Base-by-base conservation (phyloP, 2,797 vertebrate genomes). In the Molossus alvarezi region DNA sequence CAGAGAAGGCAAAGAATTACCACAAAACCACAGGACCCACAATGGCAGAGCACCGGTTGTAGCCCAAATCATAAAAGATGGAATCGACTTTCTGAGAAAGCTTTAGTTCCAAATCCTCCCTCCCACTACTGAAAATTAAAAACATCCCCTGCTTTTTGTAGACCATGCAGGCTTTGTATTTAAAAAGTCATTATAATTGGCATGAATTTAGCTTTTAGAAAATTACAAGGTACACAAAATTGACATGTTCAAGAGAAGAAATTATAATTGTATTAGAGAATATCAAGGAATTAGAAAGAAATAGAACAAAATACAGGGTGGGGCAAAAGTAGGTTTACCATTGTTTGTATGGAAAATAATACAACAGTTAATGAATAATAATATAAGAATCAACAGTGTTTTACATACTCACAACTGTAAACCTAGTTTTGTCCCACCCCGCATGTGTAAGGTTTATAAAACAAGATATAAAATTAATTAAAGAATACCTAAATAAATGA, bases 391-490 rank as follows among this genome's bases (percentile, higher is more conserved):
- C 48, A 73, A 48, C 23, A 48, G 1, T 15, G 23, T 27, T 75
- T 75, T 14, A 75, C 25, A 51, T 51, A 29, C 73, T 55, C 41
- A 45, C 41, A 45, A 45, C 41, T 45, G 41, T 45, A 45, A 45
- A 45, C 41, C 41, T 45, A 45, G 5, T 45, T 45, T 45, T 55
- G 17, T 18, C 29, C 51, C 51, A 77, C 29, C n/a, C 51, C 21
- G 18, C 57, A 58, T 72, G 9, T n/a, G 2, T 69, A 64, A 92
- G n/a, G 27, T 7, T 72, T 65, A 48, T 84, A 87, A 87, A 53
- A 95, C 25, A 94, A 82, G 87, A 85, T 77, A 55, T 11, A 77
- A 85, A 94, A 65, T n/a, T 27, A 80, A 41, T 69, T 72, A 89
- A 94, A 93, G 75, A 81, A 69, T 7, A 71, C 51, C n/a, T 41